These are phyloP conservation scores for Eulemur macaco DNA, from an alignment of 2,113 vertebrate genomes.

Conservation along the genomic window DNA sequence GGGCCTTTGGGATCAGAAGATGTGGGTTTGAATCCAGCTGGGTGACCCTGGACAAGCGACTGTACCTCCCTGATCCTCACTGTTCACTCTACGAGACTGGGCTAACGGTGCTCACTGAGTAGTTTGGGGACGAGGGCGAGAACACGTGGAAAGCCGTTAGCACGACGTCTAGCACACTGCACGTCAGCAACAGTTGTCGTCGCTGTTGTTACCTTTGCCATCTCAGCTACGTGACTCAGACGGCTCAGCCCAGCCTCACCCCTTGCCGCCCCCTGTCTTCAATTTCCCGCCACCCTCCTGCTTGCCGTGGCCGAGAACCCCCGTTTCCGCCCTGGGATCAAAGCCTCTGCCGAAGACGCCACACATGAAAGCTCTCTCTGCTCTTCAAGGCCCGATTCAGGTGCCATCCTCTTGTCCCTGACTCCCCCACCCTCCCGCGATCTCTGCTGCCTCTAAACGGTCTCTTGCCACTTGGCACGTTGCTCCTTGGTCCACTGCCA, in stretches of 20 bases:
- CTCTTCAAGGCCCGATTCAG: not conserved
- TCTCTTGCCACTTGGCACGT: not conserved
- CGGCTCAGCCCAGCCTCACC: not conserved
- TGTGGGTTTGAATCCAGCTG: not conserved
- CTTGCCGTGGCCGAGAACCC: not conserved
- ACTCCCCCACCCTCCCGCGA: not conserved
- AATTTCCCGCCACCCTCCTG: not conserved
- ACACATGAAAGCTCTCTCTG: not conserved
- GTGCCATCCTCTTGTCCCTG: not conserved
- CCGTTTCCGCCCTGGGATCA: not conserved
- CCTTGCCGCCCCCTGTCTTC: not conserved
- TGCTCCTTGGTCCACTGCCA: not conserved
- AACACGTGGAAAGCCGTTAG: not conserved
- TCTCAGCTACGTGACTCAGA: not conserved
- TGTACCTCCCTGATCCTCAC: not conserved
- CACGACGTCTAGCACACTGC: accelerated
- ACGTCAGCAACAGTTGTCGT: no score
- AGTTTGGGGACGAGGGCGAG: not conserved
- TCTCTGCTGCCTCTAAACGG: not conserved
- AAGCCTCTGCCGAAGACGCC: not conserved
- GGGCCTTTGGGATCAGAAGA: not conserved
- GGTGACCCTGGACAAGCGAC: not conserved
- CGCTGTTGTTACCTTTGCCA: not conserved
- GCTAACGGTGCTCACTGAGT: not conserved
- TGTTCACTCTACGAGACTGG: not conserved